These are phyloP conservation scores for Steatocranus sp. DNA, from an alignment of 2,797 vertebrate species.

Conservation along the genomic window DNA sequence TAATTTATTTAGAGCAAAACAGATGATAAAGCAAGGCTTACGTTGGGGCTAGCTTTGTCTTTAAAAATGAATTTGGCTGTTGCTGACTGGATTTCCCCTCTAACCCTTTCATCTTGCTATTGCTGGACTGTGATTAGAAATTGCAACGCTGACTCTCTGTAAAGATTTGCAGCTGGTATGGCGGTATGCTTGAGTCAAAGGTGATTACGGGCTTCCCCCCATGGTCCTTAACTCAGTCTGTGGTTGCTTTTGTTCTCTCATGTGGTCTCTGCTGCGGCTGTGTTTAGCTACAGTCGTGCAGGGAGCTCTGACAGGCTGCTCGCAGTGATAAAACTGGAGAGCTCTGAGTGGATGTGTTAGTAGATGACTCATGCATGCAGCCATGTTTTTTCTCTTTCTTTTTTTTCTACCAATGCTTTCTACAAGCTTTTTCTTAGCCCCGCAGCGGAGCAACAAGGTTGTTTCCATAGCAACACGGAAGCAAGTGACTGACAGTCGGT, in stretches of 20 bases:
- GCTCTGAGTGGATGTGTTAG: conserved; percentile 42
- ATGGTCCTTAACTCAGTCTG: neutral
- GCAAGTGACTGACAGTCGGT: conserved; percentile 51
- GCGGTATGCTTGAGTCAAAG: neutral
- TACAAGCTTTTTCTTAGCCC: conserved; percentile 40
- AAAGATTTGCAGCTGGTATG: neutral
- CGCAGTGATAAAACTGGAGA: conserved; percentile 30
- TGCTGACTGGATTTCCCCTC: neutral
- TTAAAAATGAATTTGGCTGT: too few species aligned
- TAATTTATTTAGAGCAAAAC: neutral
- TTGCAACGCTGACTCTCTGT: neutral
- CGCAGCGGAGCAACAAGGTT: conserved; percentile 61
- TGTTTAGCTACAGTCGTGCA: conserved; percentile 32
- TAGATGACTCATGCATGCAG: conserved; percentile 60
- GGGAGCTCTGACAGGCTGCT: conserved; percentile 47
- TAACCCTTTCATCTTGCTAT: neutral
- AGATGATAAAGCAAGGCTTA: neutral
- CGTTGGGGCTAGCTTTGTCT: fast-evolving
- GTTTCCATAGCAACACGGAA: conserved; percentile 68
- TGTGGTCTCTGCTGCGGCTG: conserved; percentile 25
- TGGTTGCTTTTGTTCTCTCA: conserved; percentile 31
- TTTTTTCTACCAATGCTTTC: conserved; percentile 19
- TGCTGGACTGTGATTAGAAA: neutral
- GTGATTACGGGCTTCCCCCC: conserved; percentile 10
- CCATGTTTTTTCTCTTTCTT: conserved; percentile 13